Percentiles rank a stretch among this genome's conserved stretches.
phyloP scores from a whole-genome alignment of 2,113 vertebrate genomes.

The Morone chrysops region DNA sequence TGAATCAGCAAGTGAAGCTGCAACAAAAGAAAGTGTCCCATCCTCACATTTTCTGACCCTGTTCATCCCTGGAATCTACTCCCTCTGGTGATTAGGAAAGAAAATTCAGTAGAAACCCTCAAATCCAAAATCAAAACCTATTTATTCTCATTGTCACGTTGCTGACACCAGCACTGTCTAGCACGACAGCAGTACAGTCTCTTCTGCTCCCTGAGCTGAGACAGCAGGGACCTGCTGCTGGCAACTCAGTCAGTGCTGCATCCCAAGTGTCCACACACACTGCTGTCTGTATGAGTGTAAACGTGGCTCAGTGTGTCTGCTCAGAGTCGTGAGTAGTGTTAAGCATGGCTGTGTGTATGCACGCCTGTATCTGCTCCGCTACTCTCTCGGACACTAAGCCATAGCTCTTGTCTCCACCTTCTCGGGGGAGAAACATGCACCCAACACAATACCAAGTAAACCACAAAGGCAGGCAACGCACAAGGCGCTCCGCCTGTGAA shows the following conservation, averaged over 20 bases:
- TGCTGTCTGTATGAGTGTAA: slow-evolving; percentile 22
- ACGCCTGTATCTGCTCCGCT: slow-evolving; percentile 1
- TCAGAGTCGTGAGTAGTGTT: not conserved
- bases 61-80: not conserved
- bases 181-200: slow-evolving; percentile 1
- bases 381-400: not conserved
- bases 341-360: not conserved
- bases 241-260: slow-evolving; percentile 14
- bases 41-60: slow-evolving; percentile 9
- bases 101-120: slow-evolving; percentile 1
- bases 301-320: slow-evolving; percentile 9
- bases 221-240: slow-evolving; percentile 36
- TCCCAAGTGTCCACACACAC: slow-evolving; percentile 26
- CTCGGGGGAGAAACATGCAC: too few species aligned
- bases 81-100: slow-evolving; percentile 31
- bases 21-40: not conserved
- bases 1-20: not conserved
- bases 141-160: slow-evolving; percentile 39
- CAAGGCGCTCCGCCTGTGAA: too few species aligned
- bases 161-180: slow-evolving; percentile 39
- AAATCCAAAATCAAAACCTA: slow-evolving; percentile 38
- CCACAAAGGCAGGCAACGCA: too few species aligned
- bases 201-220: slow-evolving; percentile 35
- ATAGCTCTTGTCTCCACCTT: not conserved
- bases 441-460: too few species aligned